phyloP scores from a whole-genome alignment of 1,140 invertebrate genomes.

The Diplogasteroides magnus region DNA sequence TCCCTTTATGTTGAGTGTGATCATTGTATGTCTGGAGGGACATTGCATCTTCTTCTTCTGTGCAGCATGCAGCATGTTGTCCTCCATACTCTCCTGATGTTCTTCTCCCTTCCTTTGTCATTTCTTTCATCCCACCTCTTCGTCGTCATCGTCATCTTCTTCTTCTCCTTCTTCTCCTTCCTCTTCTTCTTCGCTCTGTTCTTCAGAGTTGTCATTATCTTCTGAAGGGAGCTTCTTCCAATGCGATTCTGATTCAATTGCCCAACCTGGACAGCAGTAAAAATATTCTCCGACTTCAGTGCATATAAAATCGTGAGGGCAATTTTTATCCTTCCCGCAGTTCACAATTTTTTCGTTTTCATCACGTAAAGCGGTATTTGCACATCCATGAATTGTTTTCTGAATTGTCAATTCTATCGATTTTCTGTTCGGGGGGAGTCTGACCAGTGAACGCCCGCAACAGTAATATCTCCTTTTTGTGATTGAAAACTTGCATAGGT shows the following conservation, averaged over 20 bases:
- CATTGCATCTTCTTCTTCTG: too few species aligned
- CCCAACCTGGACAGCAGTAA: background rate
- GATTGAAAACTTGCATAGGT: conserved; percentile 26
- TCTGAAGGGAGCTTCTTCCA: conserved; percentile 17
- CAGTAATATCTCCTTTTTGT: conserved; percentile 23
- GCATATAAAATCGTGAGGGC: background rate
- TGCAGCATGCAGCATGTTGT: too few species aligned
- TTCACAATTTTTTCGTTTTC: background rate
- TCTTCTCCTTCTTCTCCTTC: conserved; percentile 18
- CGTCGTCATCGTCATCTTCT: conserved; percentile 1
- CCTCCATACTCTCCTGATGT: too few species aligned
- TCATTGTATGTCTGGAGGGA: too few species aligned
- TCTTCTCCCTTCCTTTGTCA: too few species aligned
- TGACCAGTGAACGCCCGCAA: conserved; percentile 1
- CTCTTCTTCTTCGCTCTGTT: conserved; percentile 36
- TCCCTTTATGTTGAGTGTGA: too few species aligned
- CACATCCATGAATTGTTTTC: too few species aligned
- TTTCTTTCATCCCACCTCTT: background rate
- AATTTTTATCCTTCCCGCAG: background rate
- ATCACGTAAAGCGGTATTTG: background rate
- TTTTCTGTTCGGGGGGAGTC: too few species aligned
- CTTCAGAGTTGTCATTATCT: conserved; percentile 26
- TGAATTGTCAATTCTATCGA: too few species aligned
- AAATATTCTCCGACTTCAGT: background rate
- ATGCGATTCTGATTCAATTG: background rate